Evolutionary conservation across 1,140 invertebrate species (phyloP).

Genomic region (Lepidostoma basale): DNA sequence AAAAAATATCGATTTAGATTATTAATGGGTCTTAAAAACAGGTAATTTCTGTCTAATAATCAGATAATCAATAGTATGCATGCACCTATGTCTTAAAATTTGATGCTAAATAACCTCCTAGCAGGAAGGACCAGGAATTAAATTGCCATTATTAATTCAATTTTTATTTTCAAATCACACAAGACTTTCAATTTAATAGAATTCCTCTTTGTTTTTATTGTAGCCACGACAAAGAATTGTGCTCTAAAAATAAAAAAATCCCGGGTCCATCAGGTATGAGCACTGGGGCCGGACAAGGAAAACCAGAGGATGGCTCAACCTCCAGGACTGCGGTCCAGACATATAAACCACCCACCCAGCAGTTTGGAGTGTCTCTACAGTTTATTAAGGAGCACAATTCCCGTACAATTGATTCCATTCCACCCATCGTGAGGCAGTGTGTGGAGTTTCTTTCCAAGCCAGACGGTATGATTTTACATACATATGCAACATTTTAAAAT

Average conservation of each 20-base stretch:
- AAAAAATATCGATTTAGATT: too few relatives aligned
- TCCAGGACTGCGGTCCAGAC: not conserved
- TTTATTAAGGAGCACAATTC: slow-evolving; percentile 90
- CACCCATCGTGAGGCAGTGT: slow-evolving; percentile 87
- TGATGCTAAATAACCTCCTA: too few relatives aligned
- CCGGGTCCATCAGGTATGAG: slow-evolving; percentile 39
- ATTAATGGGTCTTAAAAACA: too few relatives aligned
- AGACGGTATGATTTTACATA: slow-evolving; percentile 68
- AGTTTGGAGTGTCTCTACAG: slow-evolving; percentile 91
- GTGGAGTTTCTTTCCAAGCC: slow-evolving; percentile 88
- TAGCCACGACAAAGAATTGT: slow-evolving; percentile 75
- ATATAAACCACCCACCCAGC: slow-evolving; percentile 72
- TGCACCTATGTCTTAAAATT: too few relatives aligned
- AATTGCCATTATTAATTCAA: too few relatives aligned
- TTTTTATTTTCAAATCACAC: not conserved
- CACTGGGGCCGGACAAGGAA: not conserved
- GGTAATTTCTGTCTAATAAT: too few relatives aligned
- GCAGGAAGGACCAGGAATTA: too few relatives aligned
- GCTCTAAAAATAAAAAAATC: slow-evolving; percentile 65
- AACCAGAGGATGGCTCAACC: not conserved
- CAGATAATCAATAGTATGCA: too few relatives aligned
- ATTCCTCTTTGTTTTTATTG: slow-evolving; percentile 44
- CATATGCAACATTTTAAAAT: not conserved
- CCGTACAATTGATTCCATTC: slow-evolving; percentile 70
- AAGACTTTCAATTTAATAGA: not conserved